Conservation (phyloP, 2,888 invertebrate species). For the Meiosimyza platycephala region DNA sequence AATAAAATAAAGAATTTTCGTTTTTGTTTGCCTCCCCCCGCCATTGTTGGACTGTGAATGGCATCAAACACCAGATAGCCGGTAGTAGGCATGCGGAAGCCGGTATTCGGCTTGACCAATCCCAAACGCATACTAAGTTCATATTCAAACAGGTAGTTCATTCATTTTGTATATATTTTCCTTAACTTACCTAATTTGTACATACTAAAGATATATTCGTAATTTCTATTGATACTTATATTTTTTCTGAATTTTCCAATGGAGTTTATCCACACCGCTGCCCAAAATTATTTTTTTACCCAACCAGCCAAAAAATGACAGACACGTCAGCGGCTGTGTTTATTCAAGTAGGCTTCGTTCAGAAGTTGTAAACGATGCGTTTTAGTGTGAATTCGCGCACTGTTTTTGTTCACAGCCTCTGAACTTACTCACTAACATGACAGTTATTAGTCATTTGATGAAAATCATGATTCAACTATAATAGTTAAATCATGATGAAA, state of each 20-base stretch:
- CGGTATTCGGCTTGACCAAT: neutral
- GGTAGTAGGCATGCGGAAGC: slow-evolving; percentile 22
- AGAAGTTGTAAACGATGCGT: too few species aligned
- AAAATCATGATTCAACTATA: too few species aligned
- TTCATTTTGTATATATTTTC: neutral
- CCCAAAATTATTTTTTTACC: slow-evolving; percentile 23
- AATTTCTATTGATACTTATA: slow-evolving; percentile 14
- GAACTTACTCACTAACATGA: too few species aligned
- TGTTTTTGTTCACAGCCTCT: too few species aligned
- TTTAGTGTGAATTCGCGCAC: too few species aligned
- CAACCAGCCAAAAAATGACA: slow-evolving; percentile 51
- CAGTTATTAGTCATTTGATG: too few species aligned
- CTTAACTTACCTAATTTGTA: slow-evolving; percentile 48
- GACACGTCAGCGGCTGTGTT: slow-evolving; percentile 58
- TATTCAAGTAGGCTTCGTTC: too few species aligned
- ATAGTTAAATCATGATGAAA: too few species aligned
- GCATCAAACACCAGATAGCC: neutral
- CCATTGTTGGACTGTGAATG: too few species aligned
- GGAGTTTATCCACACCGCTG: slow-evolving; percentile 5
- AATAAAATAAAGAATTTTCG: too few species aligned
- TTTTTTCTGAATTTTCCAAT: neutral
- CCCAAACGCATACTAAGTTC: slow-evolving; percentile 20
- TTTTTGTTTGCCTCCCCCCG: too few species aligned
- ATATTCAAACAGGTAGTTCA: neutral
- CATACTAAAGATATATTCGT: slow-evolving; percentile 40